Evolutionary conservation across 2,797 vertebrate species (phyloP).

Genomic region (Agapornis canus): DNA sequence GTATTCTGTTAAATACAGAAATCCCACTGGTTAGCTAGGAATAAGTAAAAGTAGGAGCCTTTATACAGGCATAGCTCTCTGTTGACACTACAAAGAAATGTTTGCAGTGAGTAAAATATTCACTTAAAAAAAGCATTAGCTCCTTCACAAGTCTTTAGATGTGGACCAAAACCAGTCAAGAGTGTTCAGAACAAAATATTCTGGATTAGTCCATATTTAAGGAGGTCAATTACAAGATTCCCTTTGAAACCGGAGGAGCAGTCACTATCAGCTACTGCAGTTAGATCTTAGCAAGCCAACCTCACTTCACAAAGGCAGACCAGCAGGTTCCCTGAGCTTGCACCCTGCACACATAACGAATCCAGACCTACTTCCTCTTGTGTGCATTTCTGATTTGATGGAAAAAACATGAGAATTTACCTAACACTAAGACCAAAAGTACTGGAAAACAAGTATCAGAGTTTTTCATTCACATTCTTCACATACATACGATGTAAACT

Average conservation of each 20-base stretch:
- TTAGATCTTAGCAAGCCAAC: neutral
- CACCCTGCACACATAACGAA: neutral
- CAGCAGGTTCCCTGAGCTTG: neutral
- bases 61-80: neutral
- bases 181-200: neutral
- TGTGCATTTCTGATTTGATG: neutral
- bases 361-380: neutral
- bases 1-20: neutral
- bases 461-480: neutral
- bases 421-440: neutral
- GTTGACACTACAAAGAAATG: neutral
- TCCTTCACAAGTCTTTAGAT: neutral
- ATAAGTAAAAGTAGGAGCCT: neutral
- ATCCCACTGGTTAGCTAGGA: neutral
- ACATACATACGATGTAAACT: neutral
- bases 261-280: fast-evolving
- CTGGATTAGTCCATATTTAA: neutral
- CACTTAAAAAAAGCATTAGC: neutral
- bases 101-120: neutral
- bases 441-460: neutral
- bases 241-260: neutral
- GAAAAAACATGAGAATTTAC: neutral
- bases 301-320: neutral
- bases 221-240: neutral
- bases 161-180: neutral